These are phyloP conservation scores for Muscina levida DNA, from an alignment of 2,888 invertebrate species.

Conservation along the genomic window DNA sequence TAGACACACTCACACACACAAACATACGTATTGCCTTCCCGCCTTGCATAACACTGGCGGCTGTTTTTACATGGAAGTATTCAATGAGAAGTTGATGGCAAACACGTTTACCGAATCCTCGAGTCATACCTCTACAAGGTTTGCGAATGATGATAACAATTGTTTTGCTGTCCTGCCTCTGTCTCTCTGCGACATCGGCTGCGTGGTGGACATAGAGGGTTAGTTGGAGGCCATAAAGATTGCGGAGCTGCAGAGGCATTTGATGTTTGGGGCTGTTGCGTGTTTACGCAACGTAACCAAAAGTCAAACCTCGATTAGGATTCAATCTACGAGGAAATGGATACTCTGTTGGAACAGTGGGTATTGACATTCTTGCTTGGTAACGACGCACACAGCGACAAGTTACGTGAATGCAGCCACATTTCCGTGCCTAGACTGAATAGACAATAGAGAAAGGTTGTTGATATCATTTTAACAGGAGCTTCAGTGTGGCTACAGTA, in stretches of 20 bases:
- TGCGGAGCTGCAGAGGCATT: constrained; percentile 32
- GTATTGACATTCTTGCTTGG: constrained; percentile 45
- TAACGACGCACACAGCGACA: constrained; percentile 65
- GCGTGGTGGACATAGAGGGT: constrained; percentile 7
- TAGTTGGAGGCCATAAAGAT: no score
- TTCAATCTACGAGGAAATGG: constrained; percentile 72
- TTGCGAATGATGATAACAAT: constrained; percentile 58
- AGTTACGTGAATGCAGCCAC: constrained; percentile 26
- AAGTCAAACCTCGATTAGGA: constrained; percentile 78
- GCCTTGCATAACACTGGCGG: constrained; percentile 52
- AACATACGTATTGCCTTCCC: background rate
- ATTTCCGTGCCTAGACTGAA: constrained; percentile 7
- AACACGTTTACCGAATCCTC: constrained; percentile 52
- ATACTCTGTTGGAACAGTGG: constrained; percentile 44
- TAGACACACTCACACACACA: no score
- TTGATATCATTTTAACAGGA: constrained; percentile 45
- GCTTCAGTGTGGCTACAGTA: constrained; percentile 29
- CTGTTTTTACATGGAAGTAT: constrained; percentile 56
- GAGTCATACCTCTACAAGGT: constrained; percentile 46
- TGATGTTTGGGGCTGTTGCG: constrained; percentile 72
- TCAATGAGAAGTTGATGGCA: constrained; percentile 29
- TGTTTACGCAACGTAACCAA: constrained; percentile 79
- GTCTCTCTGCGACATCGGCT: background rate
- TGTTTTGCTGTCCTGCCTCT: constrained; percentile 44
- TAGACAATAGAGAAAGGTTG: constrained; percentile 38